phyloP scores from a whole-genome alignment of 1,140 invertebrate species.

The Drosophila asahinai region DNA sequence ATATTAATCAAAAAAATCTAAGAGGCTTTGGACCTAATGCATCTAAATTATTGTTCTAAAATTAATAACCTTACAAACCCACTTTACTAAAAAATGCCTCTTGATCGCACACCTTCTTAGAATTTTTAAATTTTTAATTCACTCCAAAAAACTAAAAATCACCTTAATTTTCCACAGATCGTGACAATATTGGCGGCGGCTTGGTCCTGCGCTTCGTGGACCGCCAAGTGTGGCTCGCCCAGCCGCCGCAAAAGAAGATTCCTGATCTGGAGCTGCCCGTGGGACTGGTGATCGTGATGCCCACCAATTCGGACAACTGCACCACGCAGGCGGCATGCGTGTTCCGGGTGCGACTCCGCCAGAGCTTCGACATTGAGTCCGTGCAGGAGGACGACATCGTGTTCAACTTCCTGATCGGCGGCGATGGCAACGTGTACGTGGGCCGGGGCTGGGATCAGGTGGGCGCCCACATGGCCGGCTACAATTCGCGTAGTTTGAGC shows the following conservation, averaged over 20 bases:
- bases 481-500: conserved; percentile 87
- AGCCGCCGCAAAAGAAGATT: conserved; percentile 85
- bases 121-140: accelerated
- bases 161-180: conserved; percentile 35
- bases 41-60: no score
- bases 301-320: conserved; percentile 86
- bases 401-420: conserved; percentile 89
- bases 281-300: conserved; percentile 86
- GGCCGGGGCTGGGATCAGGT: conserved; percentile 88
- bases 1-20: background rate
- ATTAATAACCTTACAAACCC: background rate
- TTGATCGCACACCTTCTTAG: background rate
- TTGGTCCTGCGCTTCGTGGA: conserved; percentile 78
- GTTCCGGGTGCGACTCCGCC: conserved; percentile 87
- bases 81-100: conserved; percentile 14
- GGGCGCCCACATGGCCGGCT: conserved; percentile 87
- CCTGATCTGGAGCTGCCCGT: conserved; percentile 85
- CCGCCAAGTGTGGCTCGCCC: conserved; percentile 88
- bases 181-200: conserved; percentile 70
- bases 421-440: conserved; percentile 88
- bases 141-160: background rate
- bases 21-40: background rate
- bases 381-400: conserved; percentile 87
- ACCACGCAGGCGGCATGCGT: conserved; percentile 86
- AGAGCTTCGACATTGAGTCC: conserved; percentile 91